These are phyloP conservation scores for Dinoponera quadriceps DNA, from an alignment of 1,140 invertebrate species.

Conservation along the genomic window DNA sequence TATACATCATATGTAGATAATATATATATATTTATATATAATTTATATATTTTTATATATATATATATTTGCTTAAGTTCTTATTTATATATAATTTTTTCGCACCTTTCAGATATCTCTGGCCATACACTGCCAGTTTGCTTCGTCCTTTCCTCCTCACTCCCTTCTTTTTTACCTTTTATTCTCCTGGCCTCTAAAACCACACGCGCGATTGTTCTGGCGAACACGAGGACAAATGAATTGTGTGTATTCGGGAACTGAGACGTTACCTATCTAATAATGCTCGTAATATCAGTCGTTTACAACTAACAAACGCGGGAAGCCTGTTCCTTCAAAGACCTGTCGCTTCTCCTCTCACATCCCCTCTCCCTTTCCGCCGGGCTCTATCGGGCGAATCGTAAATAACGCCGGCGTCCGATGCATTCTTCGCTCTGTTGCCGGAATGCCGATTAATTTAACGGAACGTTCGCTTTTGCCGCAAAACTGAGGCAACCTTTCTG, in stretches of 20 bases:
- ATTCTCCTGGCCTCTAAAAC: constrained; percentile 51
- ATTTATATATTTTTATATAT: constrained; percentile 64
- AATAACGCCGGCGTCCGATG: neutral
- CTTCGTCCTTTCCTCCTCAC: neutral
- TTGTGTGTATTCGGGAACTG: constrained; percentile 37
- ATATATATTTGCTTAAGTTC: constrained; percentile 50
- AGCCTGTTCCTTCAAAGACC: constrained; percentile 14
- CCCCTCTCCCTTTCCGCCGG: neutral
- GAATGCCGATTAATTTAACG: constrained; percentile 17
- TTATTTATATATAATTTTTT: constrained; percentile 55
- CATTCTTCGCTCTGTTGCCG: neutral
- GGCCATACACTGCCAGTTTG: constrained; percentile 43
- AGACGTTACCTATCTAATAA: constrained; percentile 55
- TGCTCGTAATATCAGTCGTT: constrained; percentile 47
- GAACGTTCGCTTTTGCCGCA: neutral
- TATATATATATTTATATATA: constrained; percentile 62
- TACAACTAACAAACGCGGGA: constrained; percentile 45
- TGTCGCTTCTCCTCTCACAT: neutral
- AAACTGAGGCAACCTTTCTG: neutral
- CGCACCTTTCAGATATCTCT: constrained; percentile 67
- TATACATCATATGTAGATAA: constrained; percentile 66
- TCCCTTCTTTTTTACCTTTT: neutral
- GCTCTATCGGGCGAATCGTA: constrained; percentile 26
- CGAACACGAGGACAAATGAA: constrained; percentile 52
- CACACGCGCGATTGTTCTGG: constrained; percentile 40